Base-by-base conservation (phyloP, 2,797 vertebrate genomes). In the Myripristis jacobus region DNA sequence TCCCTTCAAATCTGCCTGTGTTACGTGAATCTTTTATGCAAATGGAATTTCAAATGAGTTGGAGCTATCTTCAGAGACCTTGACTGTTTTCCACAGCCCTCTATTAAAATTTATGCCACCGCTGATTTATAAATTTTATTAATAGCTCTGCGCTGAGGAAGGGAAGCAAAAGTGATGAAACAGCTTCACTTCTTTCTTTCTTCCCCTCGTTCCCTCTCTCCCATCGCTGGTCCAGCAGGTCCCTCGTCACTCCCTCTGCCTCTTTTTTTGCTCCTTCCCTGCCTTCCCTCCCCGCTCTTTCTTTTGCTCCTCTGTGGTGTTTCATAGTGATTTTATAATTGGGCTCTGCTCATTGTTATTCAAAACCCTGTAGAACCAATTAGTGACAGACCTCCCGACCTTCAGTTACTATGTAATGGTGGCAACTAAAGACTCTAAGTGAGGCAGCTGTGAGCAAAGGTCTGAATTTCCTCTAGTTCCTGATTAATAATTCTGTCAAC, bases 401-500 rank as follows among this genome's bases (percentile, higher is more conserved):
- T 81, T 64, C 61, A 79, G 89, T 79, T 92, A 90, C 91, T 88
- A 85, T 79, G 91, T 91, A 68, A 84, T 87, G 80, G 84, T 80
- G 83, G 48, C 71, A 92, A 92, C 93, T 87, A 86, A 93, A 89
- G 95, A 89, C 93, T 93, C 59, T 81, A 90, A 94, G 90, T 57
- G 83, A 87, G 78, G 84, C 86, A 92, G 92, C 89, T 83, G 55
- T 90, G 93, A 93, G 92, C 93, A 86, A 85, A 94, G 92, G 91
- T 93, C 94, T 91, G 92, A 89, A 91, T 93, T 94, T 94, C 89
- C 91, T 94, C 92, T 91, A 91, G 91, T 92, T 89, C 91, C 94
- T 95, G 95, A 97, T 97, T 95, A 96, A 96, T 95, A 96, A 94
- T 95, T 95, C 94, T 95, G 95, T 95, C 96, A 94, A 93, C 93